Base-by-base conservation (phyloP, 2,113 vertebrate genomes). In the Gymnocephalus cernua region DNA sequence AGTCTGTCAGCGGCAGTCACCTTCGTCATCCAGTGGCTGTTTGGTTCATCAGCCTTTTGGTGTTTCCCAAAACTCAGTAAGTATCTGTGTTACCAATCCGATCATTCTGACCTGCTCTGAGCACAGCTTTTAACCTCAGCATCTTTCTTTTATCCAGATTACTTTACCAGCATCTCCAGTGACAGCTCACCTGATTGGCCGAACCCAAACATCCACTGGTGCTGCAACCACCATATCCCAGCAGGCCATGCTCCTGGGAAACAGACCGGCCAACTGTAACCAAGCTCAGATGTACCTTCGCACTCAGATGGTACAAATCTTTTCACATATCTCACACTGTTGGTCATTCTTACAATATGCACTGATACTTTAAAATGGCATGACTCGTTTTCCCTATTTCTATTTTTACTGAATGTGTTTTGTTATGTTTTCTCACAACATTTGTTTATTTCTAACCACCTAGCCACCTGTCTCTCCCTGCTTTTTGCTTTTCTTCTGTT, bases 281-380 rank as follows among this genome's bases (percentile, higher is more conserved):
- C 97, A 98, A 94, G 96, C 97, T 89, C 97, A 99, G 87, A 98
- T 99, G 97, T 98, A 98, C 78, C 97, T 99, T 1, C 96, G 97
- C 86, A 97, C 97, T 90, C 97, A 99, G 92, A 99, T 98, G 97
- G 97, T 98, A 89, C 92, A 92, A 89, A 73, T 4, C 21, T 69
- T 45, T 81, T 66, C 8, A 66, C 47, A 62, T 47, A 64, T 66
- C 15, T 41, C 1, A 32, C 21, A 27, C 45, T 27, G 19, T 53
- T 48, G 4, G 45, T 21, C 38, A 27, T 7, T 21, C 16, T 29
- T 6, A 5, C 18, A 61, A 44, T 16, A 27, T 45, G 8, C 61
- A 41, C 41, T 35, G 61, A 8, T 25, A 32, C 35, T 67, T 38
- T 44, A 6, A 72, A 64, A 44, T 59, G 12, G 29, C 54, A 54